A percentile compares a stretch with the other conserved stretches of the same genome.
Evolutionary conservation across 2,888 invertebrate species (phyloP).

Genomic region (Mesoligia furuncula): DNA sequence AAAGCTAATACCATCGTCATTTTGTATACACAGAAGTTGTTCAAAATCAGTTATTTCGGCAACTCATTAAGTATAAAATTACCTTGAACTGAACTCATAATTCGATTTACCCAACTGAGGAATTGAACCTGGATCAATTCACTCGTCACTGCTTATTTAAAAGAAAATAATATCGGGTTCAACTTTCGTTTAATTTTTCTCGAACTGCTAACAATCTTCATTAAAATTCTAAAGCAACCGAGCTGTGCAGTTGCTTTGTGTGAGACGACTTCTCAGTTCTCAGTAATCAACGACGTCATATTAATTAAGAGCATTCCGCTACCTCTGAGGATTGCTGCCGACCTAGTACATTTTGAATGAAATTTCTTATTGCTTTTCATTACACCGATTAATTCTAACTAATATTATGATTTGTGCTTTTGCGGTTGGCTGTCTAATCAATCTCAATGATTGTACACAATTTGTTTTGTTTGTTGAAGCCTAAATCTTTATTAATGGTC

Average conservation of each 20-base stretch:
- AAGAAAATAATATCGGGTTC: background rate
- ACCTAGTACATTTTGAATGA: constrained; percentile 33
- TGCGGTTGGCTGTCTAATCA: background rate
- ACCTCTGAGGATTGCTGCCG: constrained; percentile 34
- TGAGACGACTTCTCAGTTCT: constrained; percentile 24
- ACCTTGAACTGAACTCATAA: background rate
- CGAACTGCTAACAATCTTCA: constrained; percentile 22
- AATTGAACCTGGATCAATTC: background rate
- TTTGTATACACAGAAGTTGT: background rate
- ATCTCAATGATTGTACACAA: constrained; percentile 5
- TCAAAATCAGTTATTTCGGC: background rate
- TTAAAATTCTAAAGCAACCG: constrained; percentile 30
- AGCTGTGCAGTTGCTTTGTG: constrained; percentile 33
- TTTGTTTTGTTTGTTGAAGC: constrained; percentile 4
- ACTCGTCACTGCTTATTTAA: background rate
- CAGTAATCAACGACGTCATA: constrained; percentile 45
- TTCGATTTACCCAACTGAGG: background rate
- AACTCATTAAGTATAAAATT: background rate
- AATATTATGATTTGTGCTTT: constrained; percentile 13
- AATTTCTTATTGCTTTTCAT: constrained; percentile 43
- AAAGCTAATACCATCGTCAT: background rate
- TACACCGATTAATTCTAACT: constrained; percentile 20
- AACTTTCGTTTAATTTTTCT: background rate
- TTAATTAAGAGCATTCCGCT: constrained; percentile 49
- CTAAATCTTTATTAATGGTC: background rate